Conservation (phyloP, 2,113 vertebrate species). For the Alces alces region DNA sequence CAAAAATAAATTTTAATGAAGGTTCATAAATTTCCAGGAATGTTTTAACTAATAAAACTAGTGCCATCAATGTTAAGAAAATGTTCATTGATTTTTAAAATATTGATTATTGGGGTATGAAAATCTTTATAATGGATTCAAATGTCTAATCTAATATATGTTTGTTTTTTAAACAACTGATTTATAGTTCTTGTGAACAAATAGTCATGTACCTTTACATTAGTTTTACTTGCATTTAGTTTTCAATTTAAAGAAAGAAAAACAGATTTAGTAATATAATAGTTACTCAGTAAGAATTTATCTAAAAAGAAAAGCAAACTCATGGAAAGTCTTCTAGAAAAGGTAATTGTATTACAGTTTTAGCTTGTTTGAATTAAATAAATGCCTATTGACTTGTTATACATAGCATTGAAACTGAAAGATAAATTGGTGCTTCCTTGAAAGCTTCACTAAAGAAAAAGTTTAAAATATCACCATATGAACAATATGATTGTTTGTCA, state of each 20-base stretch:
- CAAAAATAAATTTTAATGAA: slow-evolving; percentile 44
- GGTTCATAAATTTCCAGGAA: slow-evolving; percentile 48
- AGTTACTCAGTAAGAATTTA: neutral
- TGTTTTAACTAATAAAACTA: slow-evolving; percentile 51
- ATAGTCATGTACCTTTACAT: neutral
- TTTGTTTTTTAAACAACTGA: neutral
- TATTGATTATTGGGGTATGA: slow-evolving; percentile 6
- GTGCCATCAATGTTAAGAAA: neutral
- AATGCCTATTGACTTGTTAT: neutral
- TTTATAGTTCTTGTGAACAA: neutral
- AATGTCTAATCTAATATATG: neutral
- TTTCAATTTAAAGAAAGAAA: slow-evolving; percentile 15
- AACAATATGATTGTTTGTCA: neutral
- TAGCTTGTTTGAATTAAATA: slow-evolving; percentile 11
- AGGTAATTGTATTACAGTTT: neutral
- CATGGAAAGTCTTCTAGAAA: neutral
- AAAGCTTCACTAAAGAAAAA: neutral
- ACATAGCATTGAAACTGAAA: neutral
- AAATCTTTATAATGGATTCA: slow-evolving; percentile 36
- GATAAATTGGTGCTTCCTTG: neutral
- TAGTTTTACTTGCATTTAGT: neutral
- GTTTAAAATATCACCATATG: neutral
- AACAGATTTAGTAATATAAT: neutral
- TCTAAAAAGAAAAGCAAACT: neutral
- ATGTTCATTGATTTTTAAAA: slow-evolving; percentile 41